phyloP scores from a whole-genome alignment of 2,797 vertebrate species.

The Sebastolobus alascanus region DNA sequence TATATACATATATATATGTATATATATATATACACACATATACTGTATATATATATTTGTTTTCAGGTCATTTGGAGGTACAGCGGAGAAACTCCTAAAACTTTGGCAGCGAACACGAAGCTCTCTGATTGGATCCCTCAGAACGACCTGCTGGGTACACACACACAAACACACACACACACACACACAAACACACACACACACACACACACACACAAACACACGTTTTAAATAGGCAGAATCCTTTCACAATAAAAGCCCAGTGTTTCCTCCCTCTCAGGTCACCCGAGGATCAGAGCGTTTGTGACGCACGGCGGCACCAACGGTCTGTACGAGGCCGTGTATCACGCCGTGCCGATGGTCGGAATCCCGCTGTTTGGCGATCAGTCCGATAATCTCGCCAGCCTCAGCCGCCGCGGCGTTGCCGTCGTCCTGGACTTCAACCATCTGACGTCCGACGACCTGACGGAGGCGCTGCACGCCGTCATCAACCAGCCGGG shows the following conservation, averaged over 20 bases:
- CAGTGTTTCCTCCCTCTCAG: background rate
- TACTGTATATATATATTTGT: too few relatives aligned
- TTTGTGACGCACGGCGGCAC: background rate
- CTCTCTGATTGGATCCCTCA: too few relatives aligned
- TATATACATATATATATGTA: too few relatives aligned
- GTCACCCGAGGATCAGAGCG: background rate
- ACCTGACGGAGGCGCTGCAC: background rate
- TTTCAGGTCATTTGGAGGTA: too few relatives aligned
- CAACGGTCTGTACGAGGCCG: background rate
- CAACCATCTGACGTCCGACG: background rate
- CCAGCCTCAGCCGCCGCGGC: background rate
- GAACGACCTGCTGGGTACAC: too few relatives aligned
- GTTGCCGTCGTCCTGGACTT: background rate
- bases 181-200: too few relatives aligned
- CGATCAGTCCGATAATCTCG: background rate
- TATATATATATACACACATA: too few relatives aligned
- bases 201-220: too few relatives aligned
- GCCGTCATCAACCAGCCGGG: background rate
- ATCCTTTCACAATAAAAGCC: background rate
- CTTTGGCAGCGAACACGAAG: slow-evolving; percentile 85
- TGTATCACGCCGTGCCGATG: background rate
- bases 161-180: too few relatives aligned
- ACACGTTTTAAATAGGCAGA: too few relatives aligned
- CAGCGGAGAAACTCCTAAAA: slow-evolving; percentile 68
- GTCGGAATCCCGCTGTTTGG: background rate